phyloP scores from a whole-genome alignment of 2,113 vertebrate genomes.

The Pteruthius melanotis region DNA sequence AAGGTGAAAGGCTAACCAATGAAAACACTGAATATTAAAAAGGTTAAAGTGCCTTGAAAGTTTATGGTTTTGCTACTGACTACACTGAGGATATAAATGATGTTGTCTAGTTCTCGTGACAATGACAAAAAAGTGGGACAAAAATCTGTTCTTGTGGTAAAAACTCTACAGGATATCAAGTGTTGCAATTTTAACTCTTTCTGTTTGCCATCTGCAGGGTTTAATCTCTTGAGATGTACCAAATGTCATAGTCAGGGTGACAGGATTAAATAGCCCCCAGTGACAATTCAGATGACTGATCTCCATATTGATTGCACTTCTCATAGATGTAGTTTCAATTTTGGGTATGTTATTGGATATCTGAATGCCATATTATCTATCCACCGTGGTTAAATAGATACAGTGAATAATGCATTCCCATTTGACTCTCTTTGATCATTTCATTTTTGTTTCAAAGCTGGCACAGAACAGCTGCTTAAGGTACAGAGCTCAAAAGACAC shows the following conservation, averaged over 20 bases:
- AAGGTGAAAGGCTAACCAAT: conserved; percentile 31
- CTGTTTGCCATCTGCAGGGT: neutral
- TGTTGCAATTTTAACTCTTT: neutral
- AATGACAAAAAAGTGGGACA: neutral
- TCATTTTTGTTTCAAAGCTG: neutral
- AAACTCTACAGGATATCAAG: neutral
- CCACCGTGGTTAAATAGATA: neutral
- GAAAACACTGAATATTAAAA: conserved; percentile 35
- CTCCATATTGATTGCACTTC: neutral
- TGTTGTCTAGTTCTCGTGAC: neutral
- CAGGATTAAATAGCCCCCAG: neutral
- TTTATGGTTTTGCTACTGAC: neutral
- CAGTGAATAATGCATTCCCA: neutral
- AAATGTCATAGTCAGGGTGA: neutral
- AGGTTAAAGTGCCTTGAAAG: conserved; percentile 14
- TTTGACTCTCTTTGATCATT: neutral
- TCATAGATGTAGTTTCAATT: neutral
- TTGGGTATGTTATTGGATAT: neutral
- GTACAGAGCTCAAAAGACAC: neutral
- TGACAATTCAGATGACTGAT: neutral
- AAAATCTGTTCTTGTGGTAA: neutral
- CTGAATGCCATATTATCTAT: neutral
- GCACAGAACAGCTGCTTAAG: neutral
- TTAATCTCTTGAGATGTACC: neutral
- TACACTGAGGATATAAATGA: neutral